Base-by-base conservation (phyloP, 2,888 invertebrate genomes). In the Drosophila multiciliata region DNA sequence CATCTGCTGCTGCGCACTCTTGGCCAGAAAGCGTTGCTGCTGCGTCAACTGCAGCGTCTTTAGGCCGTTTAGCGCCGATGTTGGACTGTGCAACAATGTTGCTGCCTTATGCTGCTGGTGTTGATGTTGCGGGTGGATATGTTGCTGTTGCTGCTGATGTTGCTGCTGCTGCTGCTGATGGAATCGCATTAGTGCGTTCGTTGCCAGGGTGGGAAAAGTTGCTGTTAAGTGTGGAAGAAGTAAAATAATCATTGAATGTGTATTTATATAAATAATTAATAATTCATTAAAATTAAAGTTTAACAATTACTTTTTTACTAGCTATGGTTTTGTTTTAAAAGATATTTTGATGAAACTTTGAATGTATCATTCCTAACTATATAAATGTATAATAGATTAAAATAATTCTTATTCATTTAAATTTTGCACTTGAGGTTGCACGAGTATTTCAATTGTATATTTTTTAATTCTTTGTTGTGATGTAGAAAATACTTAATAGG, bases 31-130 rank as follows among this genome's bases (percentile, higher is more conserved):
- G 40, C 84, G 86, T n/a, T 76, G 78, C 33, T 89, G 91, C 58
- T 89, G 91, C 48, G 78, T 45, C 29, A 89, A 70, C 66, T 91
- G 91, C 61, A 92, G 72, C n/a, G 89, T 82, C 73, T 92, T 92
- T 4, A 92, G 71, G 23, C 88, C 82, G 61, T 89, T 89, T 32
- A 92, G 67, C 67, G 72, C 45, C 68, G 82, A 52, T 48, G 84
- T 63, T 79, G 82, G 45, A 80, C 71, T 50, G 71, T 73, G 60
- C 80, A 85, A 52, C 81, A 86, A 69, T 58, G 80, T 73, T 54
- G 75, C 58, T n/a, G 74, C 57, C 29, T 83, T 87, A 23, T 76
- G 81, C 33, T 76, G 81, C 33, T 81, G 73, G 9, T 62, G 67
- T 4, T 68, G 68, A 7, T 50, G 80, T 52, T 54, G 72, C 15